These are phyloP conservation scores for Heloderma charlesbogerti DNA, from an alignment of 2,113 vertebrate genomes.

Conservation along the genomic window DNA sequence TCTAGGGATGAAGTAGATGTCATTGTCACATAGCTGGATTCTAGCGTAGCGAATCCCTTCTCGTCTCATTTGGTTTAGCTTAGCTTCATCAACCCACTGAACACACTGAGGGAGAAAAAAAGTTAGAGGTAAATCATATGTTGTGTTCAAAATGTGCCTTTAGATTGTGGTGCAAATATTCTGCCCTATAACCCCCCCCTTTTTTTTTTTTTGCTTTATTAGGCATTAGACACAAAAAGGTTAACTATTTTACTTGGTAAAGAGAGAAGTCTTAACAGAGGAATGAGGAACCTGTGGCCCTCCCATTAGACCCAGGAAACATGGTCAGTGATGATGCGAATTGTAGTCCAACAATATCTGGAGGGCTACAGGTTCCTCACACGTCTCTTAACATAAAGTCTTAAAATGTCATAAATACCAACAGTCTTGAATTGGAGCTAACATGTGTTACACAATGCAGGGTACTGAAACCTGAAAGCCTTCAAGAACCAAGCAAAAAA, in stretches of 20 bases:
- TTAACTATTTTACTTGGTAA: not conserved
- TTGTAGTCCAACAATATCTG: no score
- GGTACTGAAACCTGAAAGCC: not conserved
- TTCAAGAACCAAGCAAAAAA: not conserved
- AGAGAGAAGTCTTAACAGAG: not conserved
- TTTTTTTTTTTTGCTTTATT: not conserved
- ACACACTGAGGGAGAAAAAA: slow-evolving; percentile 87
- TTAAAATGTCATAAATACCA: not conserved
- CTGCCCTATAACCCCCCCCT: accelerated
- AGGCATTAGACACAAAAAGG: not conserved
- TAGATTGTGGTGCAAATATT: not conserved
- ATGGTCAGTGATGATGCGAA: no score
- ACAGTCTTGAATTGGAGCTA: not conserved
- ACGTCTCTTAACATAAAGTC: not conserved
- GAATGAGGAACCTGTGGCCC: no score
- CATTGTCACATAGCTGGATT: slow-evolving; percentile 94
- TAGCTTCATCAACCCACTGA: slow-evolving; percentile 98
- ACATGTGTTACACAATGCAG: not conserved
- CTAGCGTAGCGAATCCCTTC: slow-evolving; percentile 95
- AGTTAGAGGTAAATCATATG: slow-evolving; percentile 45
- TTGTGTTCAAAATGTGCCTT: slow-evolving; percentile 17
- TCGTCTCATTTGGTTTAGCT: slow-evolving; percentile 97
- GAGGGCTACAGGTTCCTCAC: no score
- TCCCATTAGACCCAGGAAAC: no score
- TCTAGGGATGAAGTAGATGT: slow-evolving; percentile 98